Evolutionary conservation across 92 coral and sea anemone species (phyloP).

Genomic region (Desmophyllum pertusum): DNA sequence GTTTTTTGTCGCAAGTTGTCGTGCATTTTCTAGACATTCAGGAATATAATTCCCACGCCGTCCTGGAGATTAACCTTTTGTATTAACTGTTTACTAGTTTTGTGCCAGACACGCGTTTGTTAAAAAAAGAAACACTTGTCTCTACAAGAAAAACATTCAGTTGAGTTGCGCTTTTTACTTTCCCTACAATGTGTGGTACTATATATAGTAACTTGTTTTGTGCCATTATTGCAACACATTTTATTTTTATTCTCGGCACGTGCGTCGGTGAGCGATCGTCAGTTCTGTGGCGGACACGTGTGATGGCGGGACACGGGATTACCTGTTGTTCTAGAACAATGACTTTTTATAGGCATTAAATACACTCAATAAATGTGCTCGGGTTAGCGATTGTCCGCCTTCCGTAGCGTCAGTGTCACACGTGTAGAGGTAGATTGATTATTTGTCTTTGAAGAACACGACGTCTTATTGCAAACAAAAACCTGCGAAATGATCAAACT

Average conservation of each 20-base stretch:
- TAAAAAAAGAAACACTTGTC: background rate
- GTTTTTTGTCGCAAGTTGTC: background rate
- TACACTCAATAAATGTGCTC: background rate
- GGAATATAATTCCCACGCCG: background rate
- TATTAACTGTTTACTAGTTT: background rate
- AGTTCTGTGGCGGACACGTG: background rate
- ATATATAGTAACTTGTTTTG: background rate
- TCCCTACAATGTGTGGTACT: background rate
- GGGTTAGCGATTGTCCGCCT: background rate
- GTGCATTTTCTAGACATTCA: background rate
- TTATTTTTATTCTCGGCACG: background rate
- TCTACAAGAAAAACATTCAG: background rate
- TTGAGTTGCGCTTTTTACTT: constrained; percentile 1
- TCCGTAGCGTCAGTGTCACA: background rate
- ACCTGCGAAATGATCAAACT: constrained; percentile 13
- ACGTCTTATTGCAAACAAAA: background rate
- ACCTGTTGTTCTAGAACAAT: background rate
- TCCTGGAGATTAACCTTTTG: background rate
- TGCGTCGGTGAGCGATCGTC: background rate
- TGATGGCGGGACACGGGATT: background rate
- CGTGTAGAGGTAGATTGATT: background rate
- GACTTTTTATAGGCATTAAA: background rate
- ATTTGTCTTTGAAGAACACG: background rate
- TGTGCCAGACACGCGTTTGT: background rate
- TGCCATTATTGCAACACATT: background rate